Evolutionary conservation across 1,140 invertebrate genomes (phyloP).

Genomic region (Drosophila lowei): DNA sequence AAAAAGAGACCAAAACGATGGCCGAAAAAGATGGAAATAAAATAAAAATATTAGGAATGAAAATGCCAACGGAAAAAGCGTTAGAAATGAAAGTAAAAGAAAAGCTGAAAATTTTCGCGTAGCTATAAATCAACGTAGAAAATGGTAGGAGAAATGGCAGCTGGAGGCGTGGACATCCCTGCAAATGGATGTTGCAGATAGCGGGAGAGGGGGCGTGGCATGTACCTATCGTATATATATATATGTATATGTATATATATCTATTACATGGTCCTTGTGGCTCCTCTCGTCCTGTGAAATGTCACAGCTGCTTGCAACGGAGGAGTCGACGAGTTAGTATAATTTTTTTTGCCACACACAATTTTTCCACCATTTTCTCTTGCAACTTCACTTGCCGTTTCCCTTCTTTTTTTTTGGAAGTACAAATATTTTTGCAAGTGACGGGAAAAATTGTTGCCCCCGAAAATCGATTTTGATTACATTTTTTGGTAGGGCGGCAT

Average conservation of each 20-base stretch:
- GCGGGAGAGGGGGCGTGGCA: conserved; percentile 45
- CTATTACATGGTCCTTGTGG: conserved; percentile 55
- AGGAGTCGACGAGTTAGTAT: conserved; percentile 37
- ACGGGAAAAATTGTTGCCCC: conserved; percentile 61
- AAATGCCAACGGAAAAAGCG: conserved; percentile 12
- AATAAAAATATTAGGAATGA: conserved; percentile 41
- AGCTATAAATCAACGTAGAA: conserved; percentile 62
- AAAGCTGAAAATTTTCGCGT: conserved; percentile 44
- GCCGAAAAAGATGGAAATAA: conserved; percentile 36
- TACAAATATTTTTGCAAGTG: conserved; percentile 76
- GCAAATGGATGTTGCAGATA: conserved; percentile 6
- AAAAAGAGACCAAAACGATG: conserved; percentile 26
- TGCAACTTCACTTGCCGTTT: conserved; percentile 16
- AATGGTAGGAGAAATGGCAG: conserved; percentile 23
- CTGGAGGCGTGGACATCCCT: conserved; percentile 22
- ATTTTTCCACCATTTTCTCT: conserved; percentile 26
- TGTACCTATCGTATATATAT: neutral
- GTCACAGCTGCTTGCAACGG: conserved; percentile 51
- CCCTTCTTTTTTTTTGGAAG: conserved; percentile 31
- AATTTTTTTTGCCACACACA: conserved; percentile 27
- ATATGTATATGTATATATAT: conserved; percentile 25
- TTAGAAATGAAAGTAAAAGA: conserved; percentile 33
- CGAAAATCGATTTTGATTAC: conserved; percentile 68
- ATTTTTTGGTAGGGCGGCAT: conserved; percentile 8
- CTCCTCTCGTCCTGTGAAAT: conserved; percentile 52